These are phyloP conservation scores for Echinarachnius parma DNA, from an alignment of 53 echinoderm and acorn worm species.

Conservation along the genomic window DNA sequence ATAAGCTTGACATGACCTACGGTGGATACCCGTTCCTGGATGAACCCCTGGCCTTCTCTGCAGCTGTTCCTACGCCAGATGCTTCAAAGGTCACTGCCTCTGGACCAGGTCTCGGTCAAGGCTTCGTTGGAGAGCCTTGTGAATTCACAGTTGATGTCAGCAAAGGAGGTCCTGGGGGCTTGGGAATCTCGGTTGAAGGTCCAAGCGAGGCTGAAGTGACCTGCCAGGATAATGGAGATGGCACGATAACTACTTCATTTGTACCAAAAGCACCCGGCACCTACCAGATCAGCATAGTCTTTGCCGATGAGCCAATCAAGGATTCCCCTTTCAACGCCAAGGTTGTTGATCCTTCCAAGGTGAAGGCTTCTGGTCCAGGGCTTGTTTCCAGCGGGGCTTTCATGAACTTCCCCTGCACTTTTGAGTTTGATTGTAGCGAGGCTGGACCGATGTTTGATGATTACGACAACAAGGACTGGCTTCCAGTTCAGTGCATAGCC, in stretches of 20 bases:
- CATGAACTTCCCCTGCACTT: constrained; percentile 64
- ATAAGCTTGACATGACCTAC: constrained; percentile 72
- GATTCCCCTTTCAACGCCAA: constrained; percentile 75
- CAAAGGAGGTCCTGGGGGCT: constrained; percentile 77
- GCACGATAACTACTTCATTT: constrained; percentile 81
- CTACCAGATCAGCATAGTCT: constrained; percentile 84
- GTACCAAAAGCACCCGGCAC: constrained; percentile 63
- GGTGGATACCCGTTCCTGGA: constrained; percentile 58
- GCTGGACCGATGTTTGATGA: constrained; percentile 67
- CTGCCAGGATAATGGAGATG: constrained; percentile 90
- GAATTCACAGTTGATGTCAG: constrained; percentile 76
- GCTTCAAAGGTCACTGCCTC: constrained; percentile 63
- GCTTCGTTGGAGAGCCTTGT: constrained; percentile 80
- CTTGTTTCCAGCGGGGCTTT: constrained; percentile 64
- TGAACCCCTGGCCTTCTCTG: constrained; percentile 40
- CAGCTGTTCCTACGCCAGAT: constrained; percentile 63
- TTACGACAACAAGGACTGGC: constrained; percentile 35
- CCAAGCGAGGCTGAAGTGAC: constrained; percentile 91
- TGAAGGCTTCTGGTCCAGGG: constrained; percentile 78
- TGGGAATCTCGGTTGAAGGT: constrained; percentile 85
- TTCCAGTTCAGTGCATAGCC: constrained; percentile 67
- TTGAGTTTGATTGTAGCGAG: constrained; percentile 73
- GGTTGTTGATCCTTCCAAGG: constrained; percentile 78
- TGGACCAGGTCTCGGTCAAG: constrained; percentile 66
- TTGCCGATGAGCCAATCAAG: constrained; percentile 85